Evolutionary conservation across 2,113 vertebrate genomes (phyloP).

Genomic region (Riparia riparia): DNA sequence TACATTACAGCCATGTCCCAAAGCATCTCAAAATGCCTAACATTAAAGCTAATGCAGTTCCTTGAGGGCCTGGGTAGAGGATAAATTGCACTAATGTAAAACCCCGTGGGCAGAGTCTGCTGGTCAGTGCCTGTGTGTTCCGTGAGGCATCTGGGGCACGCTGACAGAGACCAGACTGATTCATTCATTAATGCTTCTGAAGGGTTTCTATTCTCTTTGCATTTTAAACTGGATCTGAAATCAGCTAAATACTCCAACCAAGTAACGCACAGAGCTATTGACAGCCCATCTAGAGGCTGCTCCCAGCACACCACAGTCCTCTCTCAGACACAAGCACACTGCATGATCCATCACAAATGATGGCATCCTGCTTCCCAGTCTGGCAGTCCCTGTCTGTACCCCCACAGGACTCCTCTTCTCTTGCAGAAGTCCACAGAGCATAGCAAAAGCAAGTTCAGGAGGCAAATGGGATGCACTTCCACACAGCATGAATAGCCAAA

Average conservation of each 20-base stretch:
- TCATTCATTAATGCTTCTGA: background rate
- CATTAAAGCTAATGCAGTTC: background rate
- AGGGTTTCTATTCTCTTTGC: background rate
- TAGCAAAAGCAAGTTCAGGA: background rate
- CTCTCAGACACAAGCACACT: fast-evolving
- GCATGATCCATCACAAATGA: background rate
- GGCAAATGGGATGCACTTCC: background rate
- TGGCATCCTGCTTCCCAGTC: background rate
- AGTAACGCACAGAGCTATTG: background rate
- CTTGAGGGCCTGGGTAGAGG: background rate
- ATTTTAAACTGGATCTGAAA: background rate
- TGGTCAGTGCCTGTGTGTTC: background rate
- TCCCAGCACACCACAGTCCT: background rate
- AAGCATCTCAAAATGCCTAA: background rate
- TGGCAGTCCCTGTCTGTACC: too few relatives aligned
- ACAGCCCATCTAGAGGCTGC: background rate
- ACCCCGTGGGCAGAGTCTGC: background rate
- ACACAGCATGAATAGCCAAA: background rate
- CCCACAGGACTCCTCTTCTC: background rate
- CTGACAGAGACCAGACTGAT: background rate
- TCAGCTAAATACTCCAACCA: background rate
- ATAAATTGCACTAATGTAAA: background rate
- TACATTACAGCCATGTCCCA: fast-evolving
- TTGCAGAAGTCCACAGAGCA: background rate
- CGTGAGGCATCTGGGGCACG: background rate